Evolutionary conservation across 2,888 invertebrate genomes (phyloP).

Genomic region (Lithodes maja): DNA sequence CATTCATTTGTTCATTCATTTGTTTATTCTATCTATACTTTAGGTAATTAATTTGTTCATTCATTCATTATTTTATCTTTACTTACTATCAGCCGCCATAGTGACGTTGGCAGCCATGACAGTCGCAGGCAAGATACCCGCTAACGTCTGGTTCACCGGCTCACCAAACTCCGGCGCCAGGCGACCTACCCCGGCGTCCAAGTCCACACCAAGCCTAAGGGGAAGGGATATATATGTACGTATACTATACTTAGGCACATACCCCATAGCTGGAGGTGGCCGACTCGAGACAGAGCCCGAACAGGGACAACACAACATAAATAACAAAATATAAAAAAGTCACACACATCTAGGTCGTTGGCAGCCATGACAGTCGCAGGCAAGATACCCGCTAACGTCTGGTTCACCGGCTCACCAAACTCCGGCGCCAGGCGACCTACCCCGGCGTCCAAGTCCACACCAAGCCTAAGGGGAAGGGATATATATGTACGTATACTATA

Average conservation of each 20-base stretch:
- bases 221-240: too few relatives aligned
- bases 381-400: not conserved
- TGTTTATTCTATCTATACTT: not conserved
- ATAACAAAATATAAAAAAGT: too few relatives aligned
- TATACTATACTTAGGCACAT: too few relatives aligned
- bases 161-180: not conserved
- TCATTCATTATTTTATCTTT: not conserved
- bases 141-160: not conserved
- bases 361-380: not conserved
- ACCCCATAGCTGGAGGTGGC: too few relatives aligned
- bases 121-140: not conserved
- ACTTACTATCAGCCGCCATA: not conserved
- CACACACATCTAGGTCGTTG: too few relatives aligned
- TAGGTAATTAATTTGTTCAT: not conserved
- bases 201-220: constrained; percentile 6
- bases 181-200: not conserved
- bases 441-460: not conserved
- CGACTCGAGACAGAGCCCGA: too few relatives aligned
- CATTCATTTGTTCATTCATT: not conserved
- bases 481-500: too few relatives aligned
- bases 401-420: not conserved
- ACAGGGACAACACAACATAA: too few relatives aligned
- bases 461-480: not conserved
- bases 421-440: constrained; percentile 12
- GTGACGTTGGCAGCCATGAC: constrained; percentile 7